Conservation (phyloP, 2,888 invertebrate genomes). For the Perithous albicinctus region DNA sequence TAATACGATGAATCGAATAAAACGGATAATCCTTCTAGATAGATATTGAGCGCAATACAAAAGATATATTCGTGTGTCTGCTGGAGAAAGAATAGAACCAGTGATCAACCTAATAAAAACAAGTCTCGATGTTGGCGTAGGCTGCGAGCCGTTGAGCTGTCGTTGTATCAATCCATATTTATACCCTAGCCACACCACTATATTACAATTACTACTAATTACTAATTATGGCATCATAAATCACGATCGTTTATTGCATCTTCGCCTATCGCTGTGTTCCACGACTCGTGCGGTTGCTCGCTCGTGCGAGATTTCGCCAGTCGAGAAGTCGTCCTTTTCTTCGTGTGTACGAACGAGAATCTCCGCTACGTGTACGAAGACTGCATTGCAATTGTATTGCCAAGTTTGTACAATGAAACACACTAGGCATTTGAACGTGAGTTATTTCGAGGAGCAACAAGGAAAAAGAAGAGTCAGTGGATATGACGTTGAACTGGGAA, state of each 20-base stretch:
- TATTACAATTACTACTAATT: slow-evolving; percentile 78
- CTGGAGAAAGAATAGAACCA: slow-evolving; percentile 19
- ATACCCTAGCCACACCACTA: slow-evolving; percentile 67
- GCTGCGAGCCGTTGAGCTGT: slow-evolving; percentile 42
- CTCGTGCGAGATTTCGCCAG: slow-evolving; percentile 32
- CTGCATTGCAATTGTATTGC: background rate
- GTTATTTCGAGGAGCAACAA: slow-evolving; percentile 1
- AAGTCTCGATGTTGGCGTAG: slow-evolving; percentile 22
- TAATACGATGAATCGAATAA: background rate
- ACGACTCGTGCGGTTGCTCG: slow-evolving; percentile 18
- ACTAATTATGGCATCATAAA: slow-evolving; percentile 77
- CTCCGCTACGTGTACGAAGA: background rate
- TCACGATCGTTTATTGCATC: slow-evolving; percentile 77
- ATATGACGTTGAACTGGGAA: background rate
- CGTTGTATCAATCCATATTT: slow-evolving; percentile 76
- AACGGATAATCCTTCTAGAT: slow-evolving; percentile 5
- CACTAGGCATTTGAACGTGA: slow-evolving; percentile 3
- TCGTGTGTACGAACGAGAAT: background rate
- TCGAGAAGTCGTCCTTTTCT: slow-evolving; percentile 10
- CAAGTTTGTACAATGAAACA: slow-evolving; percentile 25
- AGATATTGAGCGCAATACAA: background rate
- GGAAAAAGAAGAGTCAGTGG: background rate
- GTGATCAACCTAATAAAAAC: slow-evolving; percentile 26
- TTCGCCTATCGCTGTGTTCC: slow-evolving; percentile 45
- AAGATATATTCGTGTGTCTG: background rate